These are phyloP conservation scores for Corynorhinus townsendii DNA, from an alignment of 2,113 vertebrate species.

Conservation along the genomic window DNA sequence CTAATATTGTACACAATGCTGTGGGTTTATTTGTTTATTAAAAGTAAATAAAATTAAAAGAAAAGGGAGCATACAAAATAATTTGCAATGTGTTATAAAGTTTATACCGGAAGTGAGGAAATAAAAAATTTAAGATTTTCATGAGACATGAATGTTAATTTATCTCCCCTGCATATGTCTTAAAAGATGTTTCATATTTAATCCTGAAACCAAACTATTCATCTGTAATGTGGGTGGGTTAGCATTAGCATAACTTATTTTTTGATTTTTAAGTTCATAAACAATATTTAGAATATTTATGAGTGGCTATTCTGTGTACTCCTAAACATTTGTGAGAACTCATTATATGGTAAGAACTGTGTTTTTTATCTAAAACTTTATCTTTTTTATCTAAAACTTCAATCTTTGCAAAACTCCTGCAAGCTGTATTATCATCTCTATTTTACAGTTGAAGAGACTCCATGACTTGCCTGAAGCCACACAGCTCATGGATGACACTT, in stretches of 20 bases:
- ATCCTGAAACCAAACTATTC: conserved; percentile 26
- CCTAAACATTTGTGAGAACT: conserved; percentile 18
- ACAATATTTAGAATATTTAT: conserved; percentile 35
- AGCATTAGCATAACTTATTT: conserved; percentile 37
- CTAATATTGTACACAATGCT: neutral
- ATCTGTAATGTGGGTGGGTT: conserved; percentile 26
- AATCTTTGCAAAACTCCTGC: neutral
- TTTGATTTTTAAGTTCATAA: neutral
- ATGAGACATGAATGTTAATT: conserved; percentile 34
- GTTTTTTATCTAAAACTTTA: neutral
- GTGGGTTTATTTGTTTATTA: conserved; percentile 16
- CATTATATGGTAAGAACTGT: neutral
- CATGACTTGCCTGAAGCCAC: neutral
- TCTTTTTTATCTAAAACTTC: neutral
- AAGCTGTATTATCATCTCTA: neutral
- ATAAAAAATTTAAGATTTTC: neutral
- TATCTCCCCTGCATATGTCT: conserved; percentile 22
- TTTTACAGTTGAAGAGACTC: neutral
- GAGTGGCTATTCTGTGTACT: neutral
- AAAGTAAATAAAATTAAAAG: conserved; percentile 43
- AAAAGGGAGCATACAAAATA: neutral
- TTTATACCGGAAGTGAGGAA: conserved; percentile 26
- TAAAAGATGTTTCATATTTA: conserved; percentile 46
- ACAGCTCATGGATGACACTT: neutral
- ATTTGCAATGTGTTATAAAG: neutral